These are phyloP conservation scores for Clarias pachynema DNA, from an alignment of 2,797 vertebrate species.

Conservation along the genomic window DNA sequence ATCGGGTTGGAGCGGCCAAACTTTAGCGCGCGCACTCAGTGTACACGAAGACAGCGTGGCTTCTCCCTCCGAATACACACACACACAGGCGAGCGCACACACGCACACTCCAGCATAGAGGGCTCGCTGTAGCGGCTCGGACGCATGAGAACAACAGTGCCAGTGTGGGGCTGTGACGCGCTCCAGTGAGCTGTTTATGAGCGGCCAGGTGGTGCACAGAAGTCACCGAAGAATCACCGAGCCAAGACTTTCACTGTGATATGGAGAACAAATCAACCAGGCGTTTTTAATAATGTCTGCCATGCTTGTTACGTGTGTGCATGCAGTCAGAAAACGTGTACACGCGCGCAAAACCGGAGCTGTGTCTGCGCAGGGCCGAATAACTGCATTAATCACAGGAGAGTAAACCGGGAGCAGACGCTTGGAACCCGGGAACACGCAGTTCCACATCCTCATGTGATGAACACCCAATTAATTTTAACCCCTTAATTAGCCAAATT, in stretches of 20 bases:
- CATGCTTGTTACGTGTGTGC: not conserved
- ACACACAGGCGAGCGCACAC: conserved; percentile 22
- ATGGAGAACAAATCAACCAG: not conserved
- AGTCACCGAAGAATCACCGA: conserved; percentile 27
- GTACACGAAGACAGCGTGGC: conserved; percentile 48
- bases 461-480: not conserved
- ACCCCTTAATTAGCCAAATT: too few relatives aligned
- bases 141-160: conserved; percentile 49
- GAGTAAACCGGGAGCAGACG: conserved; percentile 13
- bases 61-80: conserved; percentile 37
- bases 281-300: not conserved
- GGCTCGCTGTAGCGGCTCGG: conserved; percentile 50
- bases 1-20: conserved; percentile 66
- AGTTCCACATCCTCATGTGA: not conserved
- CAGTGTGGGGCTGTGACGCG: conserved; percentile 54
- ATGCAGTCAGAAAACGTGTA: not conserved
- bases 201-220: conserved; percentile 32
- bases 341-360: not conserved
- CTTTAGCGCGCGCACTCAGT: conserved; percentile 41
- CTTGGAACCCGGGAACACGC: not conserved
- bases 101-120: conserved; percentile 54
- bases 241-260: not conserved
- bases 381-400: conserved; percentile 37
- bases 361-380: not conserved
- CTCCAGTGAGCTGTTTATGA: conserved; percentile 13